Evolutionary conservation across 2,113 vertebrate species (phyloP).

Genomic region (Neogobius melanostomus): DNA sequence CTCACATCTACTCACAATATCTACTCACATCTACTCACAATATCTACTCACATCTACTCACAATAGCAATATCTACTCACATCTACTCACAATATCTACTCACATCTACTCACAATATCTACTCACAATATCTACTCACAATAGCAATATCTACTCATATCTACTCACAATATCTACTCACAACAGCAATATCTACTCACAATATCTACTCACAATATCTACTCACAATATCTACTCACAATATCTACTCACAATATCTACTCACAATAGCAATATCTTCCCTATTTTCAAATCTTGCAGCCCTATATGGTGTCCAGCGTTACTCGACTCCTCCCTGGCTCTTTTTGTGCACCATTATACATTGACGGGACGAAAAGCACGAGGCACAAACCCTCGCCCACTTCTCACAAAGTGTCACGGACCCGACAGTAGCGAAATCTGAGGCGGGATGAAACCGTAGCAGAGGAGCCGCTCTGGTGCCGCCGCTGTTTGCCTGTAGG

Average conservation of each 20-base stretch:
- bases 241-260: not conserved
- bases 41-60: no score
- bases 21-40: no score
- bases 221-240: no score
- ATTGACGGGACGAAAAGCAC: not conserved
- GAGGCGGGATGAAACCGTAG: conserved; percentile 57
- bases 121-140: not conserved
- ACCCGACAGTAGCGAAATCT: conserved; percentile 48
- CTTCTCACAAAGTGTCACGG: conserved; percentile 18
- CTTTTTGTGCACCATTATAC: not conserved
- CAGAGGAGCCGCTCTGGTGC: conserved; percentile 35
- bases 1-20: not conserved
- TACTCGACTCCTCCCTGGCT: not conserved
- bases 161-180: no score
- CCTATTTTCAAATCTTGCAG: not conserved
- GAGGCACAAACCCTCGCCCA: conserved; percentile 1
- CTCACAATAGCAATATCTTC: not conserved
- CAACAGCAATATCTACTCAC: not conserved
- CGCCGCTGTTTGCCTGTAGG: conserved; percentile 60
- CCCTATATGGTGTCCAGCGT: conserved; percentile 7
- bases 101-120: no score
- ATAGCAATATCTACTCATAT: not conserved
- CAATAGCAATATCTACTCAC: not conserved
- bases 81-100: not conserved
- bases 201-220: not conserved